Percentiles rank a stretch among this genome's conserved stretches.
Conservation (phyloP, 2,113 vertebrate species). For the Tyrannus savana region DNA sequence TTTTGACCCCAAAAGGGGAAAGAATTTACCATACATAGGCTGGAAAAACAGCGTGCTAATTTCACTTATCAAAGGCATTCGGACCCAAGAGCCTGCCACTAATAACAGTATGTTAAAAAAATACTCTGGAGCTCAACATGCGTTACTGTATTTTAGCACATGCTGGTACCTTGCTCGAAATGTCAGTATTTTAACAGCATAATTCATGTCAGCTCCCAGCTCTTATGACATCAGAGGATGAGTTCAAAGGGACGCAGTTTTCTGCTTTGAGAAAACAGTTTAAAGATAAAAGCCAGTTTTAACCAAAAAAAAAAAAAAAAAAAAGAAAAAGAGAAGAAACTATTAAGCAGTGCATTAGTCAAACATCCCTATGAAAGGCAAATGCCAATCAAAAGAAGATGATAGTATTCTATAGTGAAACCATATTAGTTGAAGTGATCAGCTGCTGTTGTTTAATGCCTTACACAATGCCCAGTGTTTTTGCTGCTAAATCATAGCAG, state of each 20-base stretch:
- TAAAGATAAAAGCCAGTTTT: conserved; percentile 35
- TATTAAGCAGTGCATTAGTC: neutral
- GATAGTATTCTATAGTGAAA: neutral
- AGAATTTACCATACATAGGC: conserved; percentile 62
- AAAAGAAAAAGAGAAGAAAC: neutral
- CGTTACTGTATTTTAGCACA: conserved; percentile 19
- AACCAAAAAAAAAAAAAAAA: neutral
- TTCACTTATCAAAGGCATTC: conserved; percentile 46
- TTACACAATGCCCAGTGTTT: neutral
- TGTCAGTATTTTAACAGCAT: conserved; percentile 33
- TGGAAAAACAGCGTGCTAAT: conserved; percentile 63
- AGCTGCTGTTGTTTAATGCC: neutral
- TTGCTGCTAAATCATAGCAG: neutral
- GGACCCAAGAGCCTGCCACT: conserved; percentile 31
- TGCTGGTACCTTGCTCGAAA: conserved; percentile 25
- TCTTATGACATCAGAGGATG: conserved; percentile 43
- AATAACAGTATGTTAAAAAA: conserved; percentile 32
- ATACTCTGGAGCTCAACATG: neutral
- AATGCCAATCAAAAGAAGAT: conserved; percentile 30
- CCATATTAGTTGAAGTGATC: neutral
- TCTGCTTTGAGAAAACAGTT: conserved; percentile 19
- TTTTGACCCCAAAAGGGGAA: conserved; percentile 71
- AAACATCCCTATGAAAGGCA: conserved; percentile 1
- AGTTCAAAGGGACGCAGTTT: conserved; percentile 30
- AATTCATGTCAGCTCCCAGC: conserved; percentile 61